Percentiles rank a stretch among this genome's conserved stretches.
Evolutionary conservation across 2,113 vertebrate species (phyloP).

Genomic region (Siniperca chuatsi): DNA sequence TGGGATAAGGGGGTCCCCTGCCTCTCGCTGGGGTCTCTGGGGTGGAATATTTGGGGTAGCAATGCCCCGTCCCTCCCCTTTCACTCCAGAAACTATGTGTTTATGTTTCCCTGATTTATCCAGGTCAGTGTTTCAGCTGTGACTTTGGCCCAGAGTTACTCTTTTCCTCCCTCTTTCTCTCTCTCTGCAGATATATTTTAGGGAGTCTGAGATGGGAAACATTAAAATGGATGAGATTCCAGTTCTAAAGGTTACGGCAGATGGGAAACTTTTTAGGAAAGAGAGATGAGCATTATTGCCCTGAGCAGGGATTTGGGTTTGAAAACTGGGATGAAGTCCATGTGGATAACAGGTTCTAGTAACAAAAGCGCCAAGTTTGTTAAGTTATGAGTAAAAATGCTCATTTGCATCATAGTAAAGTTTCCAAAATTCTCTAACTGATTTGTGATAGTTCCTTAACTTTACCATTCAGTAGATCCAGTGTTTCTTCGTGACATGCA

Average conservation of each 20-base stretch:
- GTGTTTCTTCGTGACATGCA: neutral
- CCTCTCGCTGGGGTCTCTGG: conserved; percentile 50
- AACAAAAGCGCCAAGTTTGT: conserved; percentile 27
- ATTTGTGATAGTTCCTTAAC: neutral
- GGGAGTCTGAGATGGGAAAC: conserved; percentile 68
- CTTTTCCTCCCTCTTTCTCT: conserved; percentile 51
- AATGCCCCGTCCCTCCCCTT: conserved; percentile 43
- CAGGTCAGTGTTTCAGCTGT: conserved; percentile 78
- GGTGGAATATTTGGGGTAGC: conserved; percentile 74
- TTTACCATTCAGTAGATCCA: neutral
- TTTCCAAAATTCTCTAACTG: neutral
- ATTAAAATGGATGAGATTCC: conserved; percentile 74
- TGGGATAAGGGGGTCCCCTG: conserved; percentile 61
- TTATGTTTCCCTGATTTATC: conserved; percentile 81
- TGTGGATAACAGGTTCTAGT: conserved; percentile 24
- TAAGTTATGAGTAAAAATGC: conserved; percentile 14
- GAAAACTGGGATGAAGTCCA: conserved; percentile 39
- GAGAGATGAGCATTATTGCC: conserved; percentile 54
- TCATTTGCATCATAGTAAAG: conserved; percentile 12
- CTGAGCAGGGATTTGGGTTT: conserved; percentile 46
- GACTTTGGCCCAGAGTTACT: conserved; percentile 66
- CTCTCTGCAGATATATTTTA: conserved; percentile 68
- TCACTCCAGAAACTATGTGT: conserved; percentile 69
- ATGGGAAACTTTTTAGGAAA: conserved; percentile 59
- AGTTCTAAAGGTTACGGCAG: conserved; percentile 61